Evolutionary conservation across 2,888 invertebrate genomes (phyloP).

Genomic region (Limnephilus lunatus): DNA sequence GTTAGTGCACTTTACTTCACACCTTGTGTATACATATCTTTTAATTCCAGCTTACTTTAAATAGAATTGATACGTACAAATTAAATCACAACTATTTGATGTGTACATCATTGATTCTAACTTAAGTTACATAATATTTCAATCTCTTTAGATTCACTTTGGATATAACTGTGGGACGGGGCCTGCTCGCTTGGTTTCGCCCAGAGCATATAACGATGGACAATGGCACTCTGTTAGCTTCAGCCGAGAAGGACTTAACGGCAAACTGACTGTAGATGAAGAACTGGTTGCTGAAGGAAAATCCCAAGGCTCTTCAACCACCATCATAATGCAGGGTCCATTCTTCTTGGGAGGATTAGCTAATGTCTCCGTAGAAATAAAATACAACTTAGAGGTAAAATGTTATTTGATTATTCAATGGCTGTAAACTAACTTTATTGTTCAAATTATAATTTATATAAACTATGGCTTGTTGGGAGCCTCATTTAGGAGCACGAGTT

Average conservation of each 20-base stretch:
- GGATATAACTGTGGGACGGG: slow-evolving; percentile 85
- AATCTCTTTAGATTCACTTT: slow-evolving; percentile 78
- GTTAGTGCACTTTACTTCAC: too few relatives aligned
- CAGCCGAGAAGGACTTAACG: slow-evolving; percentile 79
- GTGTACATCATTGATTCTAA: background rate
- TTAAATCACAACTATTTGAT: background rate
- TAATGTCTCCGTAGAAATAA: slow-evolving; percentile 72
- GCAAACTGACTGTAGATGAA: slow-evolving; percentile 83
- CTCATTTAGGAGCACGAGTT: background rate
- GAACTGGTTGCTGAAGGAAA: slow-evolving; percentile 76
- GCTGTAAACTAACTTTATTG: background rate
- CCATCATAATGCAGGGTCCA: slow-evolving; percentile 82
- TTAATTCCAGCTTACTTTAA: background rate
- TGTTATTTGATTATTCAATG: background rate
- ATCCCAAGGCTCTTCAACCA: slow-evolving; percentile 73
- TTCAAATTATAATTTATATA: background rate
- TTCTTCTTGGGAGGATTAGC: slow-evolving; percentile 90
- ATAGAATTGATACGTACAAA: background rate
- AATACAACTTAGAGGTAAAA: slow-evolving; percentile 70
- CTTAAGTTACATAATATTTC: background rate
- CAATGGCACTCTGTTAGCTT: slow-evolving; percentile 88
- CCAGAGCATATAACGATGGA: slow-evolving; percentile 82
- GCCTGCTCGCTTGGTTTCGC: slow-evolving; percentile 78
- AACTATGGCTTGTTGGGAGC: background rate
- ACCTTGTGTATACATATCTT: background rate